phyloP scores from a whole-genome alignment of 2,113 vertebrate species.

The Prionailurus viverrinus region DNA sequence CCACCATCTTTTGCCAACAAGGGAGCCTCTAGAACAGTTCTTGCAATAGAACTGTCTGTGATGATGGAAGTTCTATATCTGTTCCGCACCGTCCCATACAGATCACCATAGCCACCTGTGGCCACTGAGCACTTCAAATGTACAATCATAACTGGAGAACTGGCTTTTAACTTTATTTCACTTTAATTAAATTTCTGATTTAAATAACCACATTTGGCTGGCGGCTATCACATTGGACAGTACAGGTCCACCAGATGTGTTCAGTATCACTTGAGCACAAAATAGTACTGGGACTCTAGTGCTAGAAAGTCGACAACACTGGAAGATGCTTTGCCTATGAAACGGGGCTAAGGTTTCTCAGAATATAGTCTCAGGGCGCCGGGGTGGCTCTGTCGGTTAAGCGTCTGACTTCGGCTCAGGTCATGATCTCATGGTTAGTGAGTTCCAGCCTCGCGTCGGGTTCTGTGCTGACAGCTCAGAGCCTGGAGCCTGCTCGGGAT shows the following conservation, averaged over 20 bases:
- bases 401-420: no score
- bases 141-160: background rate
- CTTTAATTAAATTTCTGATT: background rate
- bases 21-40: background rate
- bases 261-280: background rate
- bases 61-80: background rate
- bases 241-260: background rate
- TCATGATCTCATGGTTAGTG: no score
- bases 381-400: no score
- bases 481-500: no score
- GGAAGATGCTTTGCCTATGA: background rate
- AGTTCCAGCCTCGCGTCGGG: no score
- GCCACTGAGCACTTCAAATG: background rate
- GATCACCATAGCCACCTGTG: background rate
- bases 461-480: no score
- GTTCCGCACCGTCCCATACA: background rate
- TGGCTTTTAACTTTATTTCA: slow-evolving; percentile 27
- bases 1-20: background rate
- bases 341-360: background rate
- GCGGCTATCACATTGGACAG: background rate
- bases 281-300: background rate
- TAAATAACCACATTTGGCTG: background rate
- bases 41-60: background rate
- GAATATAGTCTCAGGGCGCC: background rate
- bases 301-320: background rate